Evolutionary conservation across 2,888 invertebrate genomes (phyloP).

Genomic region (Exephanes ischioxanthus): DNA sequence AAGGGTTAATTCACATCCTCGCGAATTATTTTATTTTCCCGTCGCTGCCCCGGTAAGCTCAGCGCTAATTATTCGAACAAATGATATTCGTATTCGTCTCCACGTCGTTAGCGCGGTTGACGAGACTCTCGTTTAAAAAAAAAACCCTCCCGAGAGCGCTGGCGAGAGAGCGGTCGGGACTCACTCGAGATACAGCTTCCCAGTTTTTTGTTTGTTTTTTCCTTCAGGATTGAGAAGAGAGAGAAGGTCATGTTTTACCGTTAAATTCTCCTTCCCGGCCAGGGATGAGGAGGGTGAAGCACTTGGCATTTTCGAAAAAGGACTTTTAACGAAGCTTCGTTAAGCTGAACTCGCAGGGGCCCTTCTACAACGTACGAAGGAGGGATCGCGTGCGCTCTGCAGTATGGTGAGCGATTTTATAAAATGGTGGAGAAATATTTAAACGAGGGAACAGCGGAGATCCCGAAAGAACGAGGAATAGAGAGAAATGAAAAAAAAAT

Average conservation of each 20-base stretch:
- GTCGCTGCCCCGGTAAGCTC: constrained; percentile 2
- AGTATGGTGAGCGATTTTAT: constrained; percentile 18
- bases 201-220: constrained; percentile 23
- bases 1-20: background rate
- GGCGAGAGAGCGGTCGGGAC: constrained; percentile 17
- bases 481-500: background rate
- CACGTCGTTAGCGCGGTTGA: constrained; percentile 50
- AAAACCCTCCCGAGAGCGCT: background rate
- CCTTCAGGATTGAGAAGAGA: constrained; percentile 37
- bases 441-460: background rate
- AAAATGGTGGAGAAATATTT: constrained; percentile 11
- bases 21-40: constrained; percentile 2
- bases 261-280: background rate
- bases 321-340: constrained; percentile 64
- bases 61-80: constrained; percentile 29
- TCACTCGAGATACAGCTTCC: constrained; percentile 33
- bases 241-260: constrained; percentile 19
- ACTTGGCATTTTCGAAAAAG: constrained; percentile 52
- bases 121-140: constrained; percentile 1
- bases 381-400: background rate
- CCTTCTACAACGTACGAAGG: background rate
- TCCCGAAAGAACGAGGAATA: background rate
- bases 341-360: constrained; percentile 17
- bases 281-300: background rate
- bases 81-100: constrained; percentile 5